phyloP scores from a whole-genome alignment of 1,140 invertebrate genomes.

The Bombus fervidus region DNA sequence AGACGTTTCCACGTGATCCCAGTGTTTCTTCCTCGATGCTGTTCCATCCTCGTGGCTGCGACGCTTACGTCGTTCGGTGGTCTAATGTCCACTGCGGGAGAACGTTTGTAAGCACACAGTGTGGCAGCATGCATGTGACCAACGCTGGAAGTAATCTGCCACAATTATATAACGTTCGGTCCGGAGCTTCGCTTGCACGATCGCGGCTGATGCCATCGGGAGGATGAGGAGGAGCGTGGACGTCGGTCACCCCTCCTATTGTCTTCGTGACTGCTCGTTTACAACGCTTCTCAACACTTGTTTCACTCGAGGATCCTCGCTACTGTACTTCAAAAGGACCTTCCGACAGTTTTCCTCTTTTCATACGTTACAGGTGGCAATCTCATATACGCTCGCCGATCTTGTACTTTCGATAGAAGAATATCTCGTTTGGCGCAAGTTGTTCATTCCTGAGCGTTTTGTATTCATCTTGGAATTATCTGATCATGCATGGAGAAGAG shows the following conservation, averaged over 20 bases:
- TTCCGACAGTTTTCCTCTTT: not conserved
- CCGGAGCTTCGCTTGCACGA: slow-evolving; percentile 35
- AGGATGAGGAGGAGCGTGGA: slow-evolving; percentile 34
- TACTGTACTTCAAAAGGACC: not conserved
- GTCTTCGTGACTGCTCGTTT: slow-evolving; percentile 24
- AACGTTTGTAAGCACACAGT: slow-evolving; percentile 46
- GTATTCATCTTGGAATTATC: slow-evolving; percentile 8
- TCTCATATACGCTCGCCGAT: not conserved
- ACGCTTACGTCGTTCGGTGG: slow-evolving; percentile 40
- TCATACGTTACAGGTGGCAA: not conserved
- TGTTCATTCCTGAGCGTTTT: not conserved
- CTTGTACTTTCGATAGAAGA: not conserved
- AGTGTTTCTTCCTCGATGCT: slow-evolving; percentile 12
- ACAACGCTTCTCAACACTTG: not conserved
- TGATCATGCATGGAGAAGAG: not conserved
- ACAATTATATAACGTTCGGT: slow-evolving; percentile 70
- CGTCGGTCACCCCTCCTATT: slow-evolving; percentile 47
- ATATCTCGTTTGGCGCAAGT: not conserved
- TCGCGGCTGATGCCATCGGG: slow-evolving; percentile 27
- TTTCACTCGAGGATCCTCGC: not conserved
- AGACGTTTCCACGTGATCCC: slow-evolving; percentile 55
- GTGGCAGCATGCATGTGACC: slow-evolving; percentile 58
- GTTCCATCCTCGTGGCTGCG: slow-evolving; percentile 65
- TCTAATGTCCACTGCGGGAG: slow-evolving; percentile 68
- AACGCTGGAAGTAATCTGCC: slow-evolving; percentile 69